Evolutionary conservation across 1,140 invertebrate species (phyloP).

Genomic region (Euura lappo): DNA sequence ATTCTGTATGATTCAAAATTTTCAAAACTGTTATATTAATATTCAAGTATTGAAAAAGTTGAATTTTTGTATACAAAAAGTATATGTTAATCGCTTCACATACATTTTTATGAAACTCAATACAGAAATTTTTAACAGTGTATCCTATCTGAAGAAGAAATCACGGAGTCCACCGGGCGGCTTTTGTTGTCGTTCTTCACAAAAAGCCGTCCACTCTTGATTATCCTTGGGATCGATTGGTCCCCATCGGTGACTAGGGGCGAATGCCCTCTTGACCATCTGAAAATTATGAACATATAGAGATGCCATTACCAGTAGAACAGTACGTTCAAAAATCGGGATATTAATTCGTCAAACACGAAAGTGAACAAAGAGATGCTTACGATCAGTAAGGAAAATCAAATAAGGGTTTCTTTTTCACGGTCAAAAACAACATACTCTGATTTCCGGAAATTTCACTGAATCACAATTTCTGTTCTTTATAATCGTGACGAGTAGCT

Average conservation of each 20-base stretch:
- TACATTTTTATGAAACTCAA: no score
- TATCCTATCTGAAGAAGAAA: background rate
- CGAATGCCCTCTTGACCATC: background rate
- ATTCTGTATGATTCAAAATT: no score
- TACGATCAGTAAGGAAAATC: background rate
- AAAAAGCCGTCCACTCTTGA: background rate
- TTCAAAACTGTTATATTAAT: no score
- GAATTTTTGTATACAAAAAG: no score
- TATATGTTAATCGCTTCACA: no score
- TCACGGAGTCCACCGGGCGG: background rate
- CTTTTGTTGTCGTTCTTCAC: background rate
- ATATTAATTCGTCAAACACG: background rate
- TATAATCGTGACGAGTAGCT: background rate
- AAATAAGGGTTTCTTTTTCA: background rate
- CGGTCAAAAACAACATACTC: background rate
- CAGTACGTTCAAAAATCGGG: background rate
- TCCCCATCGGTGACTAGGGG: background rate
- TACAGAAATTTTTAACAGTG: no score
- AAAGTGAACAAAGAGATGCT: background rate
- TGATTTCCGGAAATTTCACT: background rate
- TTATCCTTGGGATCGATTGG: background rate
- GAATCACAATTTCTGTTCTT: background rate
- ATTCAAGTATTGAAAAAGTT: no score
- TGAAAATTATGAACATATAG: background rate
- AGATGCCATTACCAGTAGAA: background rate